These are phyloP conservation scores for Propithecus perrieri DNA, from an alignment of 2,797 vertebrate species.

Conservation along the genomic window DNA sequence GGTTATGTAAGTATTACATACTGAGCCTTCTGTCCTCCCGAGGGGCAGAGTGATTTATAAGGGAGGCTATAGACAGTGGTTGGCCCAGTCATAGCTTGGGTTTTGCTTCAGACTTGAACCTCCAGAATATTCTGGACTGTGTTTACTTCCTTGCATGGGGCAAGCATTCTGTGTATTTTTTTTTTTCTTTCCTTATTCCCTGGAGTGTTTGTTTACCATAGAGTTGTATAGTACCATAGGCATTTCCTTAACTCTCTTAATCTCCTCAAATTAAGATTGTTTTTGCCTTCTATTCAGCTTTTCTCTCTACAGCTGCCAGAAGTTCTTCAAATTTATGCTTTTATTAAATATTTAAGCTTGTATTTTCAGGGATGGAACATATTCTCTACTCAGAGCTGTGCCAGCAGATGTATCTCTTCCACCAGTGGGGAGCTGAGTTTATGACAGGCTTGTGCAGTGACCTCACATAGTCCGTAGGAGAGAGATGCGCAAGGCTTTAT, in stretches of 20 bases:
- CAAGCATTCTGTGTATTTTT: background rate
- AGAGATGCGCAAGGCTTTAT: background rate
- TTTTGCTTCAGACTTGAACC: slow-evolving; percentile 43
- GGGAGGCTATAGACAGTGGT: slow-evolving; percentile 53
- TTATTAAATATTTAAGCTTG: slow-evolving; percentile 71
- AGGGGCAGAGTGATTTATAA: slow-evolving; percentile 58
- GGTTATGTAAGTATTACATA: slow-evolving; percentile 69
- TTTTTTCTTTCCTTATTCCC: background rate
- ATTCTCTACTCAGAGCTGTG: background rate
- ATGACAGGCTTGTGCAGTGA: background rate
- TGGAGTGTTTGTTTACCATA: slow-evolving; percentile 25
- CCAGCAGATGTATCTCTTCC: background rate
- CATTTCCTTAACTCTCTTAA: background rate
- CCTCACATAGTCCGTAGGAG: background rate
- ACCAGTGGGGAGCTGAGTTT: background rate
- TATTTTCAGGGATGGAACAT: slow-evolving; percentile 54
- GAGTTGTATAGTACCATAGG: background rate
- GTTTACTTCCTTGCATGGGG: background rate
- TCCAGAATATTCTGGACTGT: slow-evolving; percentile 60
- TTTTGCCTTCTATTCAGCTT: slow-evolving; percentile 38
- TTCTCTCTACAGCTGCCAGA: slow-evolving; percentile 38
- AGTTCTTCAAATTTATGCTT: slow-evolving; percentile 59
- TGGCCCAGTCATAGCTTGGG: slow-evolving; percentile 62
- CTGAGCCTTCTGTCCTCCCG: slow-evolving; percentile 64
- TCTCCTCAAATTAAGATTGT: slow-evolving; percentile 31